A percentile compares a stretch with the other conserved stretches of the same genome.
Conservation (phyloP, 2,888 invertebrate genomes). For the Temnothorax rugatulus region DNA sequence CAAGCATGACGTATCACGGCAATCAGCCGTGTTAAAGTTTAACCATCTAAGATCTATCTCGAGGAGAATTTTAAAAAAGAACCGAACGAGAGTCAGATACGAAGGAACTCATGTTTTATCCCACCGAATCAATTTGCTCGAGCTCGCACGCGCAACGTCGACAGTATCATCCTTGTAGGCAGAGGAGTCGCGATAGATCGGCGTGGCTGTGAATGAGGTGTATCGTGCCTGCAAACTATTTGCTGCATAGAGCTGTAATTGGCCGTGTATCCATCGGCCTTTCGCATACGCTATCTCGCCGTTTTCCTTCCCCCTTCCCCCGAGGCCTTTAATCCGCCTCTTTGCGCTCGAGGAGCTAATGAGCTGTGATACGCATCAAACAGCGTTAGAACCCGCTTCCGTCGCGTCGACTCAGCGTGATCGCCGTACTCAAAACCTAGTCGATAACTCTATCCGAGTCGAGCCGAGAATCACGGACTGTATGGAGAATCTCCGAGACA, state of each 20-base stretch:
- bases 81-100: neutral
- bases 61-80: neutral
- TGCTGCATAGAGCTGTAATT: constrained; percentile 85
- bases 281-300: constrained; percentile 77
- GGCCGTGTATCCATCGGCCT: constrained; percentile 81
- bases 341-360: constrained; percentile 84
- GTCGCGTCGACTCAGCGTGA: constrained; percentile 65
- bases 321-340: constrained; percentile 46
- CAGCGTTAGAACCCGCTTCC: constrained; percentile 78
- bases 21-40: neutral
- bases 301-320: constrained; percentile 63
- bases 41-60: neutral
- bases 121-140: neutral
- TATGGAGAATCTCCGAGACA: neutral
- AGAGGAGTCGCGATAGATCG: constrained; percentile 55
- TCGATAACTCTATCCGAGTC: constrained; percentile 56
- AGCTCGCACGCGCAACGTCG: neutral
- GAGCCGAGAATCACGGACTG: neutral
- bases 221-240: constrained; percentile 84
- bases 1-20: neutral
- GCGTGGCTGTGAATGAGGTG: constrained; percentile 69
- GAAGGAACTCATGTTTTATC: neutral
- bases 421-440: constrained; percentile 48
- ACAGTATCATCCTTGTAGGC: constrained; percentile 5
- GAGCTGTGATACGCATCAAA: constrained; percentile 85